A percentile compares a stretch with the other conserved stretches of the same genome.
These are phyloP conservation scores for Drosophila yakuba DNA, from an alignment of 1,140 invertebrate species.

Conservation along the genomic window DNA sequence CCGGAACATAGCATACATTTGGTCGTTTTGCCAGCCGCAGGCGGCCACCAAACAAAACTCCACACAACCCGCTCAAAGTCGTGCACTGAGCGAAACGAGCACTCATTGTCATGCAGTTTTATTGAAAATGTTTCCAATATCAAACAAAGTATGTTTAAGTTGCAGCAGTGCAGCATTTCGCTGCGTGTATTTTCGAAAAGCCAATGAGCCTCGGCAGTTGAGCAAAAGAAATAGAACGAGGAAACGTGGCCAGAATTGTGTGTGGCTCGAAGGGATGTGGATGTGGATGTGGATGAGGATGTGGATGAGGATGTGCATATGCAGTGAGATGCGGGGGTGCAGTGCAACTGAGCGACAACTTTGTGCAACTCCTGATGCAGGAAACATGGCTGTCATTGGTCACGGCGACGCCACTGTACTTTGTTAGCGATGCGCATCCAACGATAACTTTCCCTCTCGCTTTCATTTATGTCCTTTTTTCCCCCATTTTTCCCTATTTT, in stretches of 20 bases:
- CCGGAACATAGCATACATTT: constrained; percentile 76
- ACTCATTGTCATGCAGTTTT: too few relatives aligned
- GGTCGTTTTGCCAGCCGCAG: constrained; percentile 68
- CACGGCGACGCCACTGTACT: constrained; percentile 27
- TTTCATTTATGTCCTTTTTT: too few relatives aligned
- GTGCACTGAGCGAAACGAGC: background rate
- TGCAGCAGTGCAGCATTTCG: background rate
- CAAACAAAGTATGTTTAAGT: too few relatives aligned
- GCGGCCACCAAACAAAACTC: constrained; percentile 56
- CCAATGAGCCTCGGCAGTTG: constrained; percentile 73
- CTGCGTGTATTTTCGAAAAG: constrained; percentile 23
- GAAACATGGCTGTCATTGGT: constrained; percentile 48
- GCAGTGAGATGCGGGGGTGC: constrained; percentile 3
- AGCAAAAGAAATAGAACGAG: constrained; percentile 58
- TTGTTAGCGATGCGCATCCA: constrained; percentile 58
- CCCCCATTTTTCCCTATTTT: too few relatives aligned
- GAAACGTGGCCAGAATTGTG: constrained; percentile 68
- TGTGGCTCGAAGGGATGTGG: constrained; percentile 14
- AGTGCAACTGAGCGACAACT: constrained; percentile 52
- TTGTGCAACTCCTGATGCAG: constrained; percentile 67
- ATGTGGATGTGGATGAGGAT: background rate
- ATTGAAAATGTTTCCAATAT: too few relatives aligned
- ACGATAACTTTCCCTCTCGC: constrained; percentile 47
- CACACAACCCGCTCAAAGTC: constrained; percentile 15
- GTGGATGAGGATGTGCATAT: background rate